These are phyloP conservation scores for Mastomys natalensis DNA, from an alignment of 2,113 vertebrate genomes.

Conservation along the genomic window DNA sequence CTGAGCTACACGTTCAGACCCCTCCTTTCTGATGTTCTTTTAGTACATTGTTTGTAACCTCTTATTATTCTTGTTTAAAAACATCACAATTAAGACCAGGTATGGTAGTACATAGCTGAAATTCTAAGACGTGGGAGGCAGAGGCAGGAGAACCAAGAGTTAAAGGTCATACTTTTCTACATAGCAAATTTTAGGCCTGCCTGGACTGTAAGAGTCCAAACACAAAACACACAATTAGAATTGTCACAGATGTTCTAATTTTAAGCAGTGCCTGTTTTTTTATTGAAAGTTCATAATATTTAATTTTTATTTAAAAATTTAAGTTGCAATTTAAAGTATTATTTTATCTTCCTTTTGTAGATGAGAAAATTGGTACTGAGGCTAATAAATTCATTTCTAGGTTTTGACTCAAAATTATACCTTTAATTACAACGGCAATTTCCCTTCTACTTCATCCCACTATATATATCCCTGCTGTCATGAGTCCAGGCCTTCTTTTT, in stretches of 20 bases:
- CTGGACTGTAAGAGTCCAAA: not conserved
- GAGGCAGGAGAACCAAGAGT: not conserved
- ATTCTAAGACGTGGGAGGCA: not conserved
- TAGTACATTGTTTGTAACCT: not conserved
- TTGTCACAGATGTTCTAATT: not conserved
- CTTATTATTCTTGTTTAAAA: conserved; percentile 15
- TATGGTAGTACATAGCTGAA: no score
- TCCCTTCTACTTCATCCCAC: not conserved
- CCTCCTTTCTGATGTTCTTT: not conserved
- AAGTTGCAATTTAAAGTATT: conserved; percentile 2
- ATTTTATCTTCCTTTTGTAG: not conserved
- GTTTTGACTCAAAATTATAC: not conserved
- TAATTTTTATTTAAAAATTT: conserved; percentile 26
- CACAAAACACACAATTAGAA: not conserved
- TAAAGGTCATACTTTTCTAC: not conserved
- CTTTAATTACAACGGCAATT: not conserved
- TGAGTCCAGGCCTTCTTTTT: not conserved
- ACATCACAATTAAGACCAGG: not conserved
- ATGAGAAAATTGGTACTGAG: not conserved
- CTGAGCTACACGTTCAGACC: not conserved
- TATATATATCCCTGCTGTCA: not conserved
- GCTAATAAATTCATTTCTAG: not conserved
- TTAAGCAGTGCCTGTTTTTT: not conserved
- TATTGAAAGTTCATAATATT: conserved; percentile 7
- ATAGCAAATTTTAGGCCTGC: not conserved